Evolutionary conservation across 37 sponge, comb jelly and placozoan species (phyloP), one percentile per base, ranked within the genome.

Genomic region (Axinella damicornis): DNA sequence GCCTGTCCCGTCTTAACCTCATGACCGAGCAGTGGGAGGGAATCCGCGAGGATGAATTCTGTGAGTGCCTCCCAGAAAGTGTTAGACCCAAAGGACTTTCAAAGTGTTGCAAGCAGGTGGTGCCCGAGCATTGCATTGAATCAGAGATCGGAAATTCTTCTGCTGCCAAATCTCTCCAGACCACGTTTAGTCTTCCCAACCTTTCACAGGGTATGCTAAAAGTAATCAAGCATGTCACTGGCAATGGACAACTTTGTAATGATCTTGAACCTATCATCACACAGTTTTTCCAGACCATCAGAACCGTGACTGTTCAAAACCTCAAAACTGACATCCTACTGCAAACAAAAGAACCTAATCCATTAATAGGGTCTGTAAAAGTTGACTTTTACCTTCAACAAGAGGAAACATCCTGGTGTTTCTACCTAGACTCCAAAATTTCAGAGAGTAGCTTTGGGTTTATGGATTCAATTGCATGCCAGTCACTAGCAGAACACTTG

Each of bases 291-390:
- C 20, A 34, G 27, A 55, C 20, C 5, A 60, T 83, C 4, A 0
- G 41, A 58, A 67, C 73, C 22, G 62, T 62, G 5, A 73, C 83
- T 17, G 53, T 73, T 63, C 28, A n/a, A 22, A 34, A 73, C 39
- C 74, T 83, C 18, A 0, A 53, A 63, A 53, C 46, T 27, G 65
- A 65, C 18, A 52, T 79, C 24, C 1, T 41, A 12, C 41, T 79
- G 54, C 39, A 18, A 41, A 32, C 46, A 27, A 53, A 13, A 63
- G 67, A 58, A 6, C 9, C 24, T 14, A 62, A n/a, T 40, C 31
- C 39, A 0, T 16, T n/a, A 2, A 58, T 56, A 59, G 57, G 77
- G 24, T 16, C 27, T 5, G 6, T 37, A 17, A 60, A 77, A 32
- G 21, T 38, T 30, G n/a, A 31, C 11, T 21, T 83, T 2, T 20